Percentiles rank a stretch among this genome's conserved stretches.
These are phyloP conservation scores for Astur gentilis DNA, from an alignment of 2,113 vertebrate species.

Conservation along the genomic window DNA sequence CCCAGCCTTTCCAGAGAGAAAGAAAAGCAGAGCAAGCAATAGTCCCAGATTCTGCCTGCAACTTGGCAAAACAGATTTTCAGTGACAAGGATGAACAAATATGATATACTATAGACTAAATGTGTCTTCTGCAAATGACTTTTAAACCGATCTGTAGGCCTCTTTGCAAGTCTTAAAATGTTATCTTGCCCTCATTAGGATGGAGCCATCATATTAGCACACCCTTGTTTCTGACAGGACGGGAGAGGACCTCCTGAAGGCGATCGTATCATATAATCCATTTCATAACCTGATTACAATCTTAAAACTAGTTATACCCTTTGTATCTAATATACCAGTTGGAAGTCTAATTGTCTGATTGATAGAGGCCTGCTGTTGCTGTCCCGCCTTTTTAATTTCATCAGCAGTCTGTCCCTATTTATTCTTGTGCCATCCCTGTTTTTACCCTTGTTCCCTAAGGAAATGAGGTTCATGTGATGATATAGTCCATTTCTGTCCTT, in stretches of 20 bases:
- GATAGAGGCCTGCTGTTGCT: background rate
- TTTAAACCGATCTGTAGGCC: background rate
- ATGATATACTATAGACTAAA: background rate
- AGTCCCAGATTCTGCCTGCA: background rate
- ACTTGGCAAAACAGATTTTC: background rate
- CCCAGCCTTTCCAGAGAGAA: background rate
- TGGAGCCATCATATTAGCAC: background rate
- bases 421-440: background rate
- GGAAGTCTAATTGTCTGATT: slow-evolving; percentile 22
- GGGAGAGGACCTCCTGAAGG: slow-evolving; percentile 1
- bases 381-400: slow-evolving; percentile 7
- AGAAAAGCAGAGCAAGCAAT: background rate
- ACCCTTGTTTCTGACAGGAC: background rate
- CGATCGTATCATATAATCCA: background rate
- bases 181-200: background rate
- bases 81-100: background rate
- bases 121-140: background rate
- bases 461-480: background rate
- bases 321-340: background rate
- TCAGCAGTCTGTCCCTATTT: background rate
- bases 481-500: background rate
- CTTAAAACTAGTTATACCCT: slow-evolving; percentile 21
- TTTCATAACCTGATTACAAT: slow-evolving; percentile 7
- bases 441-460: background rate
- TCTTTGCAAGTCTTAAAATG: background rate